A percentile compares a stretch with the other conserved stretches of the same genome.
Conservation (phyloP, 2,888 invertebrate species). For the Ormyrus thymus region DNA sequence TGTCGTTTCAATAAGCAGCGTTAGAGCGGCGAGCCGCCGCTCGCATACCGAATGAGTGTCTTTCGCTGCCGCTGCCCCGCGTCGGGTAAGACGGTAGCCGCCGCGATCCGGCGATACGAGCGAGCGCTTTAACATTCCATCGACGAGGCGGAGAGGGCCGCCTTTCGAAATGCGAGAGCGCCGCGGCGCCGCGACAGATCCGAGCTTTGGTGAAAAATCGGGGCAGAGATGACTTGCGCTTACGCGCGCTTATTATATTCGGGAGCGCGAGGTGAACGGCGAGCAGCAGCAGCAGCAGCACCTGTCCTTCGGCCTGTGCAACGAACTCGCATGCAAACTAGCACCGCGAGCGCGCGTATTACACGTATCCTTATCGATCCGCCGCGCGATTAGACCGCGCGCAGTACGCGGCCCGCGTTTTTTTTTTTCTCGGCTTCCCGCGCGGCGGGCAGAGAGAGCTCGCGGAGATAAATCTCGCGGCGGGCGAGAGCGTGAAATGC, state of each 20-base stretch:
- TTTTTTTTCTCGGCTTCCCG: not conserved
- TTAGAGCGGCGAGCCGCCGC: not conserved
- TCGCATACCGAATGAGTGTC: not conserved
- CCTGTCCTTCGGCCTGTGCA: constrained; percentile 41
- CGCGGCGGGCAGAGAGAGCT: not conserved
- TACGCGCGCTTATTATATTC: not conserved
- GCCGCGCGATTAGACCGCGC: too few species aligned
- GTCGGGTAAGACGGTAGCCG: constrained; percentile 27
- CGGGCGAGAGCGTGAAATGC: constrained; percentile 1
- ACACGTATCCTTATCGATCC: not conserved
- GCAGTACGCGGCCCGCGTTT: not conserved
- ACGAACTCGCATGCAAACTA: constrained; percentile 20
- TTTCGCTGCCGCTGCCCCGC: not conserved
- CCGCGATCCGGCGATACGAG: not conserved
- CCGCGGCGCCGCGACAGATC: not conserved
- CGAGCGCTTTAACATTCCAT: not conserved
- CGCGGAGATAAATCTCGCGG: constrained; percentile 9
- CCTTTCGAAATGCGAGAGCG: not conserved
- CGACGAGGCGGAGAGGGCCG: not conserved
- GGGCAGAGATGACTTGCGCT: not conserved
- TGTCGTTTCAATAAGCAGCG: not conserved
- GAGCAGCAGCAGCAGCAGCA: not conserved
- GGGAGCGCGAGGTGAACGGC: not conserved
- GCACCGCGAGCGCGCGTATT: not conserved
- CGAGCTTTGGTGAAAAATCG: not conserved